Conservation (phyloP, 2,113 vertebrate species). For the Aphelocoma coerulescens region DNA sequence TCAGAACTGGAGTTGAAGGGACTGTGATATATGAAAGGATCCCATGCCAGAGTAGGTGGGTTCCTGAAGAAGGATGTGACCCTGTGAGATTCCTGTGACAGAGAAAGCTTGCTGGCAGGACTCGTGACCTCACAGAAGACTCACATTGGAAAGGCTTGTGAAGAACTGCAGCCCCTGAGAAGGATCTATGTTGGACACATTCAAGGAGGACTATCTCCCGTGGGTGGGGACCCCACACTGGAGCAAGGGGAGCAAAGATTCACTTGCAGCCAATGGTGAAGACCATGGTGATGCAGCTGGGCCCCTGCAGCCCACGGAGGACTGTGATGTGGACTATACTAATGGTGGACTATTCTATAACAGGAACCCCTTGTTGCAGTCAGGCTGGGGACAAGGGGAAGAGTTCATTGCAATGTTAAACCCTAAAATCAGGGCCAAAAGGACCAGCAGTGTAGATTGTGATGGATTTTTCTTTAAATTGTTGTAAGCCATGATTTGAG, state of each 20-base stretch:
- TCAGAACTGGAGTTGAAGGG: neutral
- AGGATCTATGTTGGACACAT: neutral
- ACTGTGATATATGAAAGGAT: accelerated
- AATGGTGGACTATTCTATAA: neutral
- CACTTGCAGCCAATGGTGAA: neutral
- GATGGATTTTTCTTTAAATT: neutral
- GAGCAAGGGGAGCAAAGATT: neutral
- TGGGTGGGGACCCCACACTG: accelerated
- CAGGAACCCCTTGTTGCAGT: neutral
- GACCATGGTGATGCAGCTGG: neutral
- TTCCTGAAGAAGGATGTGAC: neutral
- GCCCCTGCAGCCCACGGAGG: neutral
- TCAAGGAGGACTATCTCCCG: neutral
- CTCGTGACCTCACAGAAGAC: too few species aligned
- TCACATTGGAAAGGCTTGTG: neutral
- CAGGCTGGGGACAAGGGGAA: neutral
- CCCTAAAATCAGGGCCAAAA: neutral
- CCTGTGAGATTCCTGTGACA: neutral
- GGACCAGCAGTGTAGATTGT: neutral
- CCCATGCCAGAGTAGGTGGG: too few species aligned
- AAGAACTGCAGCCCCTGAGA: neutral
- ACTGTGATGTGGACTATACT: neutral
- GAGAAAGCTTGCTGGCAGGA: neutral
- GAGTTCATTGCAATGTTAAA: neutral
- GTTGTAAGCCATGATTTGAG: neutral